Conservation (phyloP, 92 coral and sea anemone species). For the Porites evermanni region DNA sequence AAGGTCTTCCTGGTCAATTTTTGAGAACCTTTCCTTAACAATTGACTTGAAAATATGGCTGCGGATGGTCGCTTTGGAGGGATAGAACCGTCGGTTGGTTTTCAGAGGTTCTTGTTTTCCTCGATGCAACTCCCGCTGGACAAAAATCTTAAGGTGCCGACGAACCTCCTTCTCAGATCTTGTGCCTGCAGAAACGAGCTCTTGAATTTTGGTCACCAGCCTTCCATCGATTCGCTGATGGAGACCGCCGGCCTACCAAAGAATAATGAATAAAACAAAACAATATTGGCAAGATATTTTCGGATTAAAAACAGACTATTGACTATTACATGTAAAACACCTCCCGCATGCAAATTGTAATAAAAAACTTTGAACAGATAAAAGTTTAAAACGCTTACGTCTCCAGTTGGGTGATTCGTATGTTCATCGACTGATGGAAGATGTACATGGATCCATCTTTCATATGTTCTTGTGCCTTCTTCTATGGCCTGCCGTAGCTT, state of each 20-base stretch:
- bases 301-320: too few relatives aligned
- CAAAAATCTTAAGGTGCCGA: constrained; percentile 54
- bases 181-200: constrained; percentile 62
- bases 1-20: constrained; percentile 53
- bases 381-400: constrained; percentile 9
- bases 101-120: constrained; percentile 35
- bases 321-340: too few relatives aligned
- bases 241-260: constrained; percentile 53
- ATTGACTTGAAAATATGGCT: constrained; percentile 49
- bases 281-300: background rate
- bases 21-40: constrained; percentile 47
- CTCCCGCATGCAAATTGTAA: too few relatives aligned
- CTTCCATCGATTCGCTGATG: constrained; percentile 45
- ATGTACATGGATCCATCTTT: constrained; percentile 55
- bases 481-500: constrained; percentile 40
- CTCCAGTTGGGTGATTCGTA: constrained; percentile 52
- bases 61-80: constrained; percentile 17
- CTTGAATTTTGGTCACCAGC: constrained; percentile 58
- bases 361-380: too few relatives aligned
- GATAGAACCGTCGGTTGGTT: constrained; percentile 45
- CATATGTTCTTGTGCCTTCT: constrained; percentile 22
- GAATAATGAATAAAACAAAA: constrained; percentile 5
- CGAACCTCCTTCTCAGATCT: background rate
- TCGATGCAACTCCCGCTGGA: constrained; percentile 43
- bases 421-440: constrained; percentile 48